phyloP scores from a whole-genome alignment of 2,888 invertebrate species.

The Brachylomia viminalis region DNA sequence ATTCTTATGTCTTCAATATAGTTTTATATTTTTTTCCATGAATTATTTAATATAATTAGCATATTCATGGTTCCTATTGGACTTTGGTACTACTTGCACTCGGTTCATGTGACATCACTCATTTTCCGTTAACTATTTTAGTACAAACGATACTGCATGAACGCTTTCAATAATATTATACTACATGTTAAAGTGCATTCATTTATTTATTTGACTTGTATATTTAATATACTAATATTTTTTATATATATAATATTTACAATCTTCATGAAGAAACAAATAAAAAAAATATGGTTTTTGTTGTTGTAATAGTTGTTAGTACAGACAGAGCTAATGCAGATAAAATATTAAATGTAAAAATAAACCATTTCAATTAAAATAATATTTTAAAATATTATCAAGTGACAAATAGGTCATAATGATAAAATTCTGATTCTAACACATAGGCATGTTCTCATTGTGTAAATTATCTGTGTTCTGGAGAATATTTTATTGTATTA shows the following conservation, averaged over 20 bases:
- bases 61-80: constrained; percentile 31
- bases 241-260: background rate
- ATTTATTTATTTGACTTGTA: background rate
- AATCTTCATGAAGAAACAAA: background rate
- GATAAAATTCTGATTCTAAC: constrained; percentile 13
- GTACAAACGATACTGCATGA: background rate
- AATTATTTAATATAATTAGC: constrained; percentile 1
- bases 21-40: background rate
- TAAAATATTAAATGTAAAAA: background rate
- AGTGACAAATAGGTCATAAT: background rate
- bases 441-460: background rate
- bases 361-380: background rate
- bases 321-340: background rate
- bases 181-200: background rate
- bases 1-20: background rate
- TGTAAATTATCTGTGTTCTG: constrained; percentile 3
- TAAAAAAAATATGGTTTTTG: background rate
- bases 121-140: background rate
- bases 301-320: background rate
- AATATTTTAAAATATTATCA: background rate
- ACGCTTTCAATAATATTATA: background rate
- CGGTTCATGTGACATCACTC: background rate
- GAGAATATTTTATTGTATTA: background rate
- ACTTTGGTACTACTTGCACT: constrained; percentile 37
- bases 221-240: background rate